Conservation (phyloP, 2,888 invertebrate genomes). For the Acrobasis repandana region DNA sequence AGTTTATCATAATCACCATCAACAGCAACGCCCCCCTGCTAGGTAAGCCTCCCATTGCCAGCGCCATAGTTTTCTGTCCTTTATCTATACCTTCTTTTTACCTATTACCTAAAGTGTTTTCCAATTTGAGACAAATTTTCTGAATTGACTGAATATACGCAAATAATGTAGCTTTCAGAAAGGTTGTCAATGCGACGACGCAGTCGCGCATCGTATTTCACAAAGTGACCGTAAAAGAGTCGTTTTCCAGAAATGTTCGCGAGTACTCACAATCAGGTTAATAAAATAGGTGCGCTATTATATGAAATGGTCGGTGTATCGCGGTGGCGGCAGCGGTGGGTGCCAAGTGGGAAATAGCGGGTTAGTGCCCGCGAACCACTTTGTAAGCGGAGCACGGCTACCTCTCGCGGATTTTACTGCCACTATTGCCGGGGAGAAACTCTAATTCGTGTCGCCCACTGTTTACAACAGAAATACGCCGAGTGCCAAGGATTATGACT, state of each 20-base stretch:
- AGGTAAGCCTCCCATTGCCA: too few relatives aligned
- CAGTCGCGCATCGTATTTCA: constrained; percentile 34
- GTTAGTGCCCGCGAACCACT: constrained; percentile 44
- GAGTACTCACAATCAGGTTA: constrained; percentile 39
- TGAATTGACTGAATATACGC: background rate
- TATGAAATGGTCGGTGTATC: constrained; percentile 29
- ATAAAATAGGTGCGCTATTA: constrained; percentile 45
- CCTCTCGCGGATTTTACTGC: constrained; percentile 45
- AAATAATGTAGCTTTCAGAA: background rate
- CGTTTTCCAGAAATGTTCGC: constrained; percentile 36
- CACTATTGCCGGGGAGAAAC: constrained; percentile 39
- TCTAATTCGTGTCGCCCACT: constrained; percentile 43
- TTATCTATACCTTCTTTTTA: too few relatives aligned
- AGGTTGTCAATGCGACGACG: background rate
- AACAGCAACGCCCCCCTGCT: too few relatives aligned
- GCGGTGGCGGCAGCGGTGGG: constrained; percentile 21
- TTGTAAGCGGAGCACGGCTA: constrained; percentile 46
- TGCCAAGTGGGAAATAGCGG: constrained; percentile 34
- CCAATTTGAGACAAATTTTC: background rate
- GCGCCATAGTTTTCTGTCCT: too few relatives aligned
- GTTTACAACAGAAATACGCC: constrained; percentile 36
- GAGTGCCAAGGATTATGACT: constrained; percentile 22
- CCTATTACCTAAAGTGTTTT: too few relatives aligned
- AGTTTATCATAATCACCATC: too few relatives aligned
- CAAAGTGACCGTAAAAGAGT: constrained; percentile 38